Base-by-base conservation (phyloP, 2,888 invertebrate species). In the Scaptomyza reducta region DNA sequence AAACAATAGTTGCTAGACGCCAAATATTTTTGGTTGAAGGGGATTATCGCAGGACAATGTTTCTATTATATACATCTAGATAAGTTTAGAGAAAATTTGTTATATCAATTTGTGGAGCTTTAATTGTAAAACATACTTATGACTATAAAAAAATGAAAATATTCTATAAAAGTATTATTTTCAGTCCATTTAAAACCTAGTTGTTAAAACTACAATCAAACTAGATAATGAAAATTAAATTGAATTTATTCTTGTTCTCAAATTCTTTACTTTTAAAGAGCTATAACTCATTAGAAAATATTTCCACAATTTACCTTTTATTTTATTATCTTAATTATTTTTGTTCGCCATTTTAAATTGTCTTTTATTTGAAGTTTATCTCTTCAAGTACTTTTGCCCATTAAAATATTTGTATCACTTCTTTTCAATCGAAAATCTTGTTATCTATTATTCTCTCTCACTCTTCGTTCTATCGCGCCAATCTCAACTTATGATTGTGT, bases 361-460 rank as follows among this genome's bases (percentile, higher is more conserved):
- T 42, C 10, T 10, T 31, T 11, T 41, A 18, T 11, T 18, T 45
- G 2, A 9, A 6, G 14, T 9, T 3, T 10, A 5, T 27, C 1
- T 22, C 10, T 16, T 5, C 6, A 5, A 6, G n/a, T 14, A 6
- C 4, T 18, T 35, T 14, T 9, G 3, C 3, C 13, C 16, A 22
- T 22, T n/a, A 14, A 42, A 11, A 54, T 29, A 55, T 64, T 14
- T 29, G 44, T 57, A 31, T 49, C 49, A 49, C 49, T 40, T 41
- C 3, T 50, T 70, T 50, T 51, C 35, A 49, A 9, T 2, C 46
- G 3, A 0, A 57, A 38, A 16, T 22, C 6, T 35, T 35, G 3
- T 35, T 41, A 27, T 9, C 14, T 22, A 18, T 61, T 11, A 3
- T 11, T 33, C 14, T 18, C 18, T 3, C 4, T 16, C 9, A 5